Conservation (phyloP, 2,797 vertebrate species). For the Enoplosus armatus region DNA sequence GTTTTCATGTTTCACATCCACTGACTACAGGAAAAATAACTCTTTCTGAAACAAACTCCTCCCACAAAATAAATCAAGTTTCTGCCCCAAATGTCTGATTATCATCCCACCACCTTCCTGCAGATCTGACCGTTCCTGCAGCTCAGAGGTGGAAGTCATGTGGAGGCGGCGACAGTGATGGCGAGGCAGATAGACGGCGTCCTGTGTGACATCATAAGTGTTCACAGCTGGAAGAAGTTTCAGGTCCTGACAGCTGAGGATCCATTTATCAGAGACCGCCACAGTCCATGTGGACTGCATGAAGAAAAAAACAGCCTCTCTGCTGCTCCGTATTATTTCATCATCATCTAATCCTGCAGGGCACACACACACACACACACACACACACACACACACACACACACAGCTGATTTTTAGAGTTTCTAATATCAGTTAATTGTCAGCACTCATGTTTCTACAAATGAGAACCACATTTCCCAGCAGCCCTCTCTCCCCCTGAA, state of each 20-base stretch:
- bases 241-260: constrained; percentile 57
- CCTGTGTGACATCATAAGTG: constrained; percentile 62
- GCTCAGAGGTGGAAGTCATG: background rate
- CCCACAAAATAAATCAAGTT: background rate
- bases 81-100: constrained; percentile 4
- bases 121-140: constrained; percentile 5
- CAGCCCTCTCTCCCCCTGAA: constrained; percentile 9
- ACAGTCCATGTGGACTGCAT: constrained; percentile 24
- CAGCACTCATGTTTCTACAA: background rate
- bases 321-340: constrained; percentile 13
- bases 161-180: background rate
- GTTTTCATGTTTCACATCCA: background rate
- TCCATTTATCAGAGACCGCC: constrained; percentile 50
- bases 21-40: background rate
- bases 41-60: background rate
- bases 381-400: constrained; percentile 10
- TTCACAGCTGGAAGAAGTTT: constrained; percentile 60
- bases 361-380: constrained; percentile 4
- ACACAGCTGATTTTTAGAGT: background rate
- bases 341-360: background rate
- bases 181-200: constrained; percentile 23
- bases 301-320: background rate
- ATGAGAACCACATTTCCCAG: constrained; percentile 38
- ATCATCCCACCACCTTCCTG: background rate
- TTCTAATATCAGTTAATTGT: background rate